Percentiles rank a stretch among this genome's conserved stretches.
Conservation (phyloP, 2,113 vertebrate species). For the Numenius arquata region DNA sequence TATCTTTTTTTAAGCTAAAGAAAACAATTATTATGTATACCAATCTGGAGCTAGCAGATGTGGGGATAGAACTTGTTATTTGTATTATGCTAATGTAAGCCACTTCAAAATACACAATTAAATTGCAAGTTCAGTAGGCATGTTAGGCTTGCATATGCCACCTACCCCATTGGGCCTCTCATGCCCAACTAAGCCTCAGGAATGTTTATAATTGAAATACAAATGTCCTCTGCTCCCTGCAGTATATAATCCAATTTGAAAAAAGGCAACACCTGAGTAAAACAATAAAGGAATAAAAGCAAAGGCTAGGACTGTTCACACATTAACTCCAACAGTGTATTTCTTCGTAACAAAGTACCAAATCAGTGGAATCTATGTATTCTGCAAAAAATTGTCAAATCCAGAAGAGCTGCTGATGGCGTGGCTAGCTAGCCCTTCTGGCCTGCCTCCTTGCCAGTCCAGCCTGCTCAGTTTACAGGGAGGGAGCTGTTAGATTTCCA, state of each 20-base stretch:
- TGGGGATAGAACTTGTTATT: not conserved
- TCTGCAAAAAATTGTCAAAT: not conserved
- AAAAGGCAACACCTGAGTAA: not conserved
- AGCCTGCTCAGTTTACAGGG: not conserved
- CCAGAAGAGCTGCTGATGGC: not conserved
- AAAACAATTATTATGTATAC: not conserved
- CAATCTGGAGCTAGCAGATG: not conserved
- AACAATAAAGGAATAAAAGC: not conserved
- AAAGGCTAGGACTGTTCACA: not conserved
- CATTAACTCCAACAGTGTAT: not conserved
- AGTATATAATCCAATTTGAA: not conserved
- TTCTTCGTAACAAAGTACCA: not conserved
- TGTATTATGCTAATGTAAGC: not conserved
- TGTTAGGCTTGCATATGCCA: not conserved
- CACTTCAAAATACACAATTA: not conserved
- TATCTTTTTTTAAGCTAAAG: not conserved
- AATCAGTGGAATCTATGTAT: too few species aligned
- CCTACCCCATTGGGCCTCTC: not conserved
- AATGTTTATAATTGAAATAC: not conserved
- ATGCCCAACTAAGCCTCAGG: too few species aligned
- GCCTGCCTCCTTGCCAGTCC: not conserved
- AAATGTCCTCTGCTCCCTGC: not conserved
- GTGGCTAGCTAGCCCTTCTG: not conserved
- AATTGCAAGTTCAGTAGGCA: not conserved
- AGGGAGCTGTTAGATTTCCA: not conserved